Conservation (phyloP, 2,888 invertebrate genomes). For the Chaitophorus viminalis region DNA sequence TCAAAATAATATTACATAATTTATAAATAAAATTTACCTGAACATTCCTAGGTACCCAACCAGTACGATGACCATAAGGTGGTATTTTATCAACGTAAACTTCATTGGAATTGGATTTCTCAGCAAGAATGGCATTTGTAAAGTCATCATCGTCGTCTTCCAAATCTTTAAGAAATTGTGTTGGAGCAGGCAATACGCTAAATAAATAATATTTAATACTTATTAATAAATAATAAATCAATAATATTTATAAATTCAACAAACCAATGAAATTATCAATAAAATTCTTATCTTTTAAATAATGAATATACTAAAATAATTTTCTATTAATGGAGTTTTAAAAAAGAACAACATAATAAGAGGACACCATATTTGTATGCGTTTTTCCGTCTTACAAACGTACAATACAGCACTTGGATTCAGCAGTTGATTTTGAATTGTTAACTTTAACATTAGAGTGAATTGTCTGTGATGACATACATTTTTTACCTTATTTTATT, state of each 20-base stretch:
- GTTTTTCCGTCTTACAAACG: too few relatives aligned
- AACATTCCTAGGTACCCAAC: constrained; percentile 89
- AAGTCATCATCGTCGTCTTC: constrained; percentile 76
- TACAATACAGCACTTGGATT: too few relatives aligned
- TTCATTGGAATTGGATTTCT: constrained; percentile 74
- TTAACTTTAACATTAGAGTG: too few relatives aligned
- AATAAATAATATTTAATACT: too few relatives aligned
- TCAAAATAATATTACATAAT: neutral
- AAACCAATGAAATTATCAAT: neutral
- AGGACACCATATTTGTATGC: too few relatives aligned
- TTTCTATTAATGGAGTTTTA: too few relatives aligned
- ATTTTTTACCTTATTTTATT: too few relatives aligned
- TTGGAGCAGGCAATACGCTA: constrained; percentile 87
- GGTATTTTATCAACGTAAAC: constrained; percentile 85
- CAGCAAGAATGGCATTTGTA: constrained; percentile 70
- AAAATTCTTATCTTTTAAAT: neutral
- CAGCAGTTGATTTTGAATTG: too few relatives aligned
- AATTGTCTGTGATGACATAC: too few relatives aligned
- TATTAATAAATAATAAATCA: too few relatives aligned
- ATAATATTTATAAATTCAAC: too few relatives aligned
- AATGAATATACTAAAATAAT: neutral
- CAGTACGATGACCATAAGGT: constrained; percentile 93
- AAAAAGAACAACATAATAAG: neutral
- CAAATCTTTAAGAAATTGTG: constrained; percentile 87
- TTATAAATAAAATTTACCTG: constrained; percentile 69